phyloP scores from a whole-genome alignment of 2,797 vertebrate genomes.

The Chaenodraco wilsoni region DNA sequence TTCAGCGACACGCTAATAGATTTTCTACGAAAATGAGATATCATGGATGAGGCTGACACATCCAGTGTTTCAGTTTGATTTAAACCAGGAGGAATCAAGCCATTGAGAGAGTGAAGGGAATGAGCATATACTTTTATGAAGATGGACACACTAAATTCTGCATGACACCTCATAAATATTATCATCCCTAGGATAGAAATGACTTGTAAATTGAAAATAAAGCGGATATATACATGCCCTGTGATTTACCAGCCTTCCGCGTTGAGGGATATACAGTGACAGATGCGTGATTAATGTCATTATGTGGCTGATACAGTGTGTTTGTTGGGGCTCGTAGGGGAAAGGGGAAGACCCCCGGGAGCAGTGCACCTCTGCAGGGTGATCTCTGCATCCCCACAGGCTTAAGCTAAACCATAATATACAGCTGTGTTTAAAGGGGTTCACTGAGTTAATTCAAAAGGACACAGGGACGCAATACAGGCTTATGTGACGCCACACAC shows the following conservation, averaged over 20 bases:
- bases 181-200: conserved; percentile 69
- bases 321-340: conserved; percentile 21
- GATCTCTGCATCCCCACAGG: conserved; percentile 66
- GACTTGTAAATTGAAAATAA: conserved; percentile 75
- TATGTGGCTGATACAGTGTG: conserved; percentile 56
- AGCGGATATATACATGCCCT: conserved; percentile 57
- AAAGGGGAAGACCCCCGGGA: conserved; percentile 65
- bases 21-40: conserved; percentile 59
- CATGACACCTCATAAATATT: conserved; percentile 78
- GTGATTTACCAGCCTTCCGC: conserved; percentile 60
- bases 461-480: conserved; percentile 49
- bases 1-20: conserved; percentile 62
- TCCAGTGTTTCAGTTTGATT: conserved; percentile 56
- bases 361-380: conserved; percentile 55
- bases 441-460: conserved; percentile 69
- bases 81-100: conserved; percentile 56
- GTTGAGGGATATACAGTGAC: conserved; percentile 67
- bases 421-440: conserved; percentile 78
- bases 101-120: conserved; percentile 34
- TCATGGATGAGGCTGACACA: conserved; percentile 54
- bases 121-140: conserved; percentile 74
- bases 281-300: conserved; percentile 76
- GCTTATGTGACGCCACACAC: conserved; percentile 29
- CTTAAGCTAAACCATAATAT: conserved; percentile 65
- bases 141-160: conserved; percentile 74